A percentile compares a stretch with the other conserved stretches of the same genome.
Conservation (phyloP, 1,140 invertebrate species). For the Cydia amplana region DNA sequence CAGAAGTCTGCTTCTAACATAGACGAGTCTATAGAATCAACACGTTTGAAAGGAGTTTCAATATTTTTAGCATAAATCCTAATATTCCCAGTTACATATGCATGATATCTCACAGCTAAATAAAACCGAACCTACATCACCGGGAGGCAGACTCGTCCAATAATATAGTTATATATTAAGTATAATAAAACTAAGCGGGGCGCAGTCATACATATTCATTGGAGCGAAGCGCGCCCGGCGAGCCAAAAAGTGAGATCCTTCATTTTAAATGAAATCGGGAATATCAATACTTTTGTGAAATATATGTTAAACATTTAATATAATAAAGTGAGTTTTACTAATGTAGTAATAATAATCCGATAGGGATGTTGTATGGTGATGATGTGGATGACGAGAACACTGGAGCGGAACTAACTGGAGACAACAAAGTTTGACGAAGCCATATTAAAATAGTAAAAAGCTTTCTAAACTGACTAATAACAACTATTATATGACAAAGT, state of each 20-base stretch:
- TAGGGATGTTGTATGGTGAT: too few relatives aligned
- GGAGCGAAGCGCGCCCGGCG: slow-evolving; percentile 10
- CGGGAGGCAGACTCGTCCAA: slow-evolving; percentile 9
- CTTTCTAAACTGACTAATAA: too few relatives aligned
- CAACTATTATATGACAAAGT: too few relatives aligned
- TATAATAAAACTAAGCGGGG: slow-evolving; percentile 26
- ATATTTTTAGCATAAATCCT: not conserved
- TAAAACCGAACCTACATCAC: slow-evolving; percentile 15
- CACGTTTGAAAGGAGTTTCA: not conserved
- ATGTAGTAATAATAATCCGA: too few relatives aligned
- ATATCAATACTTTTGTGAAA: not conserved
- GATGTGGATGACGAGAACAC: too few relatives aligned
- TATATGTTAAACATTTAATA: not conserved
- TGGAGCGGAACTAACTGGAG: too few relatives aligned
- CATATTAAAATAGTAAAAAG: too few relatives aligned
- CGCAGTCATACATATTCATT: slow-evolving; percentile 31
- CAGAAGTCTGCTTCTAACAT: too few relatives aligned
- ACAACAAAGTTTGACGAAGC: too few relatives aligned
- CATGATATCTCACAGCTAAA: slow-evolving; percentile 8
- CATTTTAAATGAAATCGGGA: slow-evolving; percentile 12
- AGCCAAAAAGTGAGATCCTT: slow-evolving; percentile 24
- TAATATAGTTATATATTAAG: slow-evolving; percentile 26
- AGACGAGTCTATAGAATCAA: not conserved
- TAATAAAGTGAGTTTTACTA: too few relatives aligned
- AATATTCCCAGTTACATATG: not conserved